Evolutionary conservation across 2,888 invertebrate genomes (phyloP), one percentile per base, ranked within the genome.

Genomic region (Andrena hattorfiana): DNA sequence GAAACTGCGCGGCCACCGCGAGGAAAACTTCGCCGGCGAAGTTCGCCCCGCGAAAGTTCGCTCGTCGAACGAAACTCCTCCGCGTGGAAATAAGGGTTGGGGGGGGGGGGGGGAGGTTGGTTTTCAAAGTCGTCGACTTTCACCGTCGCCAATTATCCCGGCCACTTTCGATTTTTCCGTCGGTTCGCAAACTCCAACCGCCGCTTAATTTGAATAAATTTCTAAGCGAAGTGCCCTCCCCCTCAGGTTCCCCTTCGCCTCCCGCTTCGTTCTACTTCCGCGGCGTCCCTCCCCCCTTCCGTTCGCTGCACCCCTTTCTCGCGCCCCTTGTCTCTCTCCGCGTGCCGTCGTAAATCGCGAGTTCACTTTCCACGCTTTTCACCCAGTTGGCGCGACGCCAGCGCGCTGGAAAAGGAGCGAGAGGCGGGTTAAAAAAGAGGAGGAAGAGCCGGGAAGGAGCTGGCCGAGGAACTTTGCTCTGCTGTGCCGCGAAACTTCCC

Each of bases 341-440:
- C 77, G 81, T 84, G 85, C 83, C 84, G 90, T 87, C 90, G 91
- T 92, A 93, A 93, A 93, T 93, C 91, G 91, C 89, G 89, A 92
- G 92, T 93, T 93, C 92, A 92, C 93, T 93, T 93, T 92, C 93
- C 89, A 90, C 91, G 92, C 93, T 94, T 94, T 93, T 94, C 93
- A 94, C 94, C 94, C 88, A 94, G 92, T 94, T 94, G 94, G 94
- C 93, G 87, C 69, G 51, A 79, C 77, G 93, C 93, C 93, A 92
- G 85, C 72, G 75, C 77, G 74, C 54, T 71, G 85, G 76, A 69
- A 78, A 85, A 84, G 83, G 82, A 81, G 81, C 80, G 77, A 82
- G 81, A 75, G 71, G 71, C 74, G 78, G 77, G 79, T 64, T 71
- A 32, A 63, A 48, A 51, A 66, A 56, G 70, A 32, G 35, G 66